Evolutionary conservation across 2,797 vertebrate species (phyloP).

Genomic region (Parambassis ranga): DNA sequence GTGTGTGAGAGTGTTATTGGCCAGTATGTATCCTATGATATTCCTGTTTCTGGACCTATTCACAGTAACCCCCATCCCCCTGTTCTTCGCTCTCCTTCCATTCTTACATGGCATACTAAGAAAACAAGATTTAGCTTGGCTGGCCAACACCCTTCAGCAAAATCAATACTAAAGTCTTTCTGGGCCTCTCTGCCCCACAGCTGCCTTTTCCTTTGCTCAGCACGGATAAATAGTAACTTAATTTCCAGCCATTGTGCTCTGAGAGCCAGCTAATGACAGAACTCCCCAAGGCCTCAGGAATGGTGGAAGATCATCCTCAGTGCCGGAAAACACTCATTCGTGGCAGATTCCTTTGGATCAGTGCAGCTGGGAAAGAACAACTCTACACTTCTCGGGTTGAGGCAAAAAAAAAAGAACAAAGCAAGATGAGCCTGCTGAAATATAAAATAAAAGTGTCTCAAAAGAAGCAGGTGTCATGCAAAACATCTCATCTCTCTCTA

Average conservation of each 20-base stretch:
- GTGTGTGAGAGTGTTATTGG: slow-evolving; percentile 67
- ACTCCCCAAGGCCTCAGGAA: slow-evolving; percentile 76
- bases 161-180: slow-evolving; percentile 89
- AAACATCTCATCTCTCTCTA: slow-evolving; percentile 8
- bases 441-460: slow-evolving; percentile 6
- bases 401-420: slow-evolving; percentile 1
- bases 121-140: slow-evolving; percentile 77
- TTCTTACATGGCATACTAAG: slow-evolving; percentile 61
- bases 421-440: slow-evolving; percentile 27
- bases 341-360: slow-evolving; percentile 76
- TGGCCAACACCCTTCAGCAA: slow-evolving; percentile 77
- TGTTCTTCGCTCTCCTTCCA: slow-evolving; percentile 51
- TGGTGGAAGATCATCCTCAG: slow-evolving; percentile 68
- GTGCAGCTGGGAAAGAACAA: slow-evolving; percentile 43
- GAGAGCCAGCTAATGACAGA: slow-evolving; percentile 84
- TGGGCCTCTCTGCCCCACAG: slow-evolving; percentile 77
- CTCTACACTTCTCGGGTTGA: slow-evolving; percentile 28
- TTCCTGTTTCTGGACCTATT: slow-evolving; percentile 60
- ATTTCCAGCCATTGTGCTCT: slow-evolving; percentile 84
- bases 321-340: slow-evolving; percentile 68
- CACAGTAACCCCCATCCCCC: slow-evolving; percentile 54
- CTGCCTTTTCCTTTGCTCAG: slow-evolving; percentile 83
- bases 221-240: slow-evolving; percentile 88
- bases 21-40: slow-evolving; percentile 59
- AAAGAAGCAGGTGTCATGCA: slow-evolving; percentile 37